Evolutionary conservation across 2,797 vertebrate species (phyloP), one percentile per base, ranked within the genome.

Genomic region (Sebastes iracundus): DNA sequence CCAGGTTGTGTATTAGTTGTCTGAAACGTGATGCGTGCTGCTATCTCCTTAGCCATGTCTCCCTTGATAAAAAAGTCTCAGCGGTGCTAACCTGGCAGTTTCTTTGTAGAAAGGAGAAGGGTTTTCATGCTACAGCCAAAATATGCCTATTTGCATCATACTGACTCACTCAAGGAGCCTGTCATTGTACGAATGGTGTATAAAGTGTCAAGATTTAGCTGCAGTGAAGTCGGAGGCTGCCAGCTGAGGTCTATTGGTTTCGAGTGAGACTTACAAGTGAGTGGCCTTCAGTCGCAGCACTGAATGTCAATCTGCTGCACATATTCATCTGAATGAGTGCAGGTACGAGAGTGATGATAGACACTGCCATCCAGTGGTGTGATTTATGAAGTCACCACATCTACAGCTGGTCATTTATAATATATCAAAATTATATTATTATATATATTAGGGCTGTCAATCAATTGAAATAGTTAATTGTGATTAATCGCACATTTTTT

Each of bases 321-420:
- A 27, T 3, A 20, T 56, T 53, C 60, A 69, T 76, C 12, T 64
- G 64, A 60, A 53, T n/a, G 38, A 62, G 49, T 59, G 28, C 23
- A 49, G 58, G 22, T 28, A 2, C 38, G 27, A 16, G 28, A 20
- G 65, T 2, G 35, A 1, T 14, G 25, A 16, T 22, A 20, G 63
- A 90, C 61, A 80, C 87, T 82, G 91, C 89, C 91, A 71, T 30
- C 92, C 66, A 80, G 88, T 92, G 92, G 87, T 60, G 18, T 1
- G 11, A 58, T 20, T 25, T 3, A 2, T 60, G 2, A 82, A 52
- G 28, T 32, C 38, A 10, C 22, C 14, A 13, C 3, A 25, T 9
- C 25, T 7, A 8, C 6, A 0, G 28, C 4, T 7, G 4, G 5
- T 14, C 9, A 53, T 53, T 53, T 49, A 52, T 13, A 25, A n/a